These are phyloP conservation scores for Catocala nupta DNA, from an alignment of 2,888 invertebrate genomes.

Conservation along the genomic window DNA sequence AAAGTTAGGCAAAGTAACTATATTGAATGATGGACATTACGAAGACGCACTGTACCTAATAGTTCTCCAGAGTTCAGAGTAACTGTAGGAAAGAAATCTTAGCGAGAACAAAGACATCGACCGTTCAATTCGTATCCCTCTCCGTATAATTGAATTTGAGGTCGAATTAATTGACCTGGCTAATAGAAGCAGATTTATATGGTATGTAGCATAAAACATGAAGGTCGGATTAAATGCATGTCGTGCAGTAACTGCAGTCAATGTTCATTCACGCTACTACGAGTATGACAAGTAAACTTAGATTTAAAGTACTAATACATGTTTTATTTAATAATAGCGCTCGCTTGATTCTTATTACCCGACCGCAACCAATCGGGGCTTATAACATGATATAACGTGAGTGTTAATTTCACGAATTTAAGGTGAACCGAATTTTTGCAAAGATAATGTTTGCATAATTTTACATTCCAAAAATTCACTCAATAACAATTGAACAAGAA, in stretches of 20 bases:
- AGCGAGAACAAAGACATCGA: neutral
- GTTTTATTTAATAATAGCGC: no score
- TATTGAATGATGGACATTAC: no score
- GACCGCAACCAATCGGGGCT: no score
- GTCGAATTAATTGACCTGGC: constrained; percentile 55
- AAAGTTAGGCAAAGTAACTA: no score
- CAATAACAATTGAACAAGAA: no score
- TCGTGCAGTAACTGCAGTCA: neutral
- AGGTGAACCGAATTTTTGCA: no score
- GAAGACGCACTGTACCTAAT: no score
- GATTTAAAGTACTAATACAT: neutral
- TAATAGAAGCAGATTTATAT: constrained; percentile 42
- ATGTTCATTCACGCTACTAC: neutral
- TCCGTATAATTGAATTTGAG: constrained; percentile 42
- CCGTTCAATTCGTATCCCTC: neutral
- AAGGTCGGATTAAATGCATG: constrained; percentile 16
- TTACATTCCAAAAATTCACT: no score
- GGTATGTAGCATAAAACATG: constrained; percentile 21
- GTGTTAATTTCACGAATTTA: no score
- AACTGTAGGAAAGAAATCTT: neutral
- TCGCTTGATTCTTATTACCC: no score
- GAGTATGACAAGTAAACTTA: neutral
- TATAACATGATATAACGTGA: no score
- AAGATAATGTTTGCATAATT: no score
- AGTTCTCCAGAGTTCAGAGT: neutral